Evolutionary conservation across 2,888 invertebrate species (phyloP), one percentile per base, ranked within the genome.

Genomic region (Platycheirus rosarum): DNA sequence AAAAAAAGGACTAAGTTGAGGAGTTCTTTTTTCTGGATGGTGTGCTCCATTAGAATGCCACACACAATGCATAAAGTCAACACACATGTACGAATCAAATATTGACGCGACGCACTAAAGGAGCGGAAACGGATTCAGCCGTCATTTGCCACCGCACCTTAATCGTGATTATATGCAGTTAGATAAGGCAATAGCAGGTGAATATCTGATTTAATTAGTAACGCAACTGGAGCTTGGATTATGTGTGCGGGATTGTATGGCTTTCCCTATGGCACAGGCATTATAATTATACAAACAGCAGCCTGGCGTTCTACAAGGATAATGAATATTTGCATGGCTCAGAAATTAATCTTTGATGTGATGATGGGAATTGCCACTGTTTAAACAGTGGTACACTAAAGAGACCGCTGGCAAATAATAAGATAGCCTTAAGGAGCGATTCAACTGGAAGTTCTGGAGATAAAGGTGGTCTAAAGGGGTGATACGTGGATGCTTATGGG

Each of bases 181-280:
- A 23, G 51, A 69, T 65, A 60, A 70, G 44, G 44, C 51, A 68
- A 69, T 73, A 49, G 40, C 49, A 35, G 46, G 32, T 76, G 76
- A 49, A 76, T 66, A 66, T 53, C 60, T 66, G 76, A 76, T 80
- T 70, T 80, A 76, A 71, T 80, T 76, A 71, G 60, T 29, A 46
- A 48, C 40, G 32, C 23, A n/a, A 49, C 26, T 29, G 13, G 16
- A 20, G 53, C 66, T 51, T 57, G 57, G 57, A 35, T 63, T 63
- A 29, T 40, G 18, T 20, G 18, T 11, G 44, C 13, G 71, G 11
- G 8, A 18, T 37, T 57, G 71, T 71, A 71, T 53, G 18, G 18
- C 13, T 20, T 53, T 60, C 73, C 73, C 46, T 51, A 42, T 48
- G 66, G 66, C 62, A n/a, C n/a, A 40, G 44, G 13, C 32, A 32